phyloP scores from a whole-genome alignment of 1,140 invertebrate genomes.

The Drosophila nigromelanica region DNA sequence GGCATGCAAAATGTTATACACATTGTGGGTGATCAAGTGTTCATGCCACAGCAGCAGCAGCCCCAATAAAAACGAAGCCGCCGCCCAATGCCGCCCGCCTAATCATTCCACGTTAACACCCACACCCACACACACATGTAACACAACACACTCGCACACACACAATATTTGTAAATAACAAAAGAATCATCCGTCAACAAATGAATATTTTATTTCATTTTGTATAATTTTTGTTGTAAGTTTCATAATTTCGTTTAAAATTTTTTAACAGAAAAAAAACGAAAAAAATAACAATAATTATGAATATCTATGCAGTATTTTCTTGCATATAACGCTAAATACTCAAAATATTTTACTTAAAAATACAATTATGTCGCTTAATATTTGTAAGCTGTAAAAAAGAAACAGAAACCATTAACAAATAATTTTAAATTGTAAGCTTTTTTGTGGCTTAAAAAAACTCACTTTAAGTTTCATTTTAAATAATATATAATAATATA shows the following conservation, averaged over 20 bases:
- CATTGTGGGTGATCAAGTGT: slow-evolving; percentile 79
- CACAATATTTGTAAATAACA: slow-evolving; percentile 71
- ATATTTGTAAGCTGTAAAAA: slow-evolving; percentile 37
- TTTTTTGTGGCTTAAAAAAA: slow-evolving; percentile 40
- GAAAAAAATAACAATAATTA: slow-evolving; percentile 20
- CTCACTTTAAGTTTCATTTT: slow-evolving; percentile 47
- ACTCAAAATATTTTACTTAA: slow-evolving; percentile 38
- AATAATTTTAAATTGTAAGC: slow-evolving; percentile 38
- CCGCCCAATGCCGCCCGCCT: slow-evolving; percentile 36
- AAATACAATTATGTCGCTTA: slow-evolving; percentile 28
- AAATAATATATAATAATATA: slow-evolving; percentile 51
- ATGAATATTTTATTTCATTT: slow-evolving; percentile 70
- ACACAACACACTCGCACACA: slow-evolving; percentile 23
- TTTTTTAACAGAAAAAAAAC: slow-evolving; percentile 37
- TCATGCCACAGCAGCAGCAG: slow-evolving; percentile 67
- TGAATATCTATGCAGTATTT: slow-evolving; percentile 70
- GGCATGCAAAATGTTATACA: slow-evolving; percentile 82
- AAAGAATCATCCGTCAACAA: slow-evolving; percentile 60
- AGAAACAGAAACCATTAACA: slow-evolving; percentile 9
- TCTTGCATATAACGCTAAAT: slow-evolving; percentile 68
- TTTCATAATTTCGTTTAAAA: slow-evolving; percentile 48
- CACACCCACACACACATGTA: slow-evolving; percentile 35
- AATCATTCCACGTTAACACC: slow-evolving; percentile 62
- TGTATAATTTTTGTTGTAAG: slow-evolving; percentile 70
- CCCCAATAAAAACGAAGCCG: slow-evolving; percentile 25